Base-by-base conservation (phyloP, 2,888 invertebrate species). In the Cistogaster globosa region DNA sequence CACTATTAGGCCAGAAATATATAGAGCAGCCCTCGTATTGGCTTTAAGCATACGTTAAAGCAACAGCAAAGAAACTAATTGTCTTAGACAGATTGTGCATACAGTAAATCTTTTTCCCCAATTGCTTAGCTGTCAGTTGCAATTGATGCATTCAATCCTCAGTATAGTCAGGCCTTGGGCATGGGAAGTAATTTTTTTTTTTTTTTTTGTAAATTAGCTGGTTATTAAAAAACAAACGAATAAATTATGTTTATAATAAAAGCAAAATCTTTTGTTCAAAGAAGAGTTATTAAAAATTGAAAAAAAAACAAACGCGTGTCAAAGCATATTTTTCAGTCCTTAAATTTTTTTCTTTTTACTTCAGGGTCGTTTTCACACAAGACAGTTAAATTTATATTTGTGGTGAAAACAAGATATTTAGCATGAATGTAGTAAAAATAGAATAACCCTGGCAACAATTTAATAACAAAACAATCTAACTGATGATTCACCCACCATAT, bases 161-260 rank as follows among this genome's bases (percentile, higher is more conserved):
- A 1, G 1, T 38, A 7, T 38, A 42, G 42, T 12, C 12, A 12
- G 42, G 42, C 42, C 42, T 42, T 12, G 4, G 42, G 42, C 42
- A 42, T 2, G 42, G 12, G 12, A 2, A 12, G 9, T 2, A 2
- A 12, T 42, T 42, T 42, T 11, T 6, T 42, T 57, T 22, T 32
- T 32, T 2, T 5, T 16, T n/a, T 4, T 48, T 60, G 58, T 22
- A 84, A 84, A 84, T 84, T 84, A 80, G 84, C 84, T 84, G 38
- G n/a, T 18, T 53, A 53, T n/a, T 53, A 18, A 53, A 18, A 51
- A 51, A n/a, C n/a, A 57, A 76, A 67, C 22, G 36, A 57, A 68
- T 79, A 79, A 79, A 79, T 75, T 62, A 63, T 48, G 22, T 57
- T 32, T 45, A 53, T 18, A 69, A 32, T 22, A 36, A 62, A 22